A percentile compares a stretch with the other conserved stretches of the same genome.
phyloP scores from a whole-genome alignment of 2,888 invertebrate genomes.

The Diarsia dahlii region DNA sequence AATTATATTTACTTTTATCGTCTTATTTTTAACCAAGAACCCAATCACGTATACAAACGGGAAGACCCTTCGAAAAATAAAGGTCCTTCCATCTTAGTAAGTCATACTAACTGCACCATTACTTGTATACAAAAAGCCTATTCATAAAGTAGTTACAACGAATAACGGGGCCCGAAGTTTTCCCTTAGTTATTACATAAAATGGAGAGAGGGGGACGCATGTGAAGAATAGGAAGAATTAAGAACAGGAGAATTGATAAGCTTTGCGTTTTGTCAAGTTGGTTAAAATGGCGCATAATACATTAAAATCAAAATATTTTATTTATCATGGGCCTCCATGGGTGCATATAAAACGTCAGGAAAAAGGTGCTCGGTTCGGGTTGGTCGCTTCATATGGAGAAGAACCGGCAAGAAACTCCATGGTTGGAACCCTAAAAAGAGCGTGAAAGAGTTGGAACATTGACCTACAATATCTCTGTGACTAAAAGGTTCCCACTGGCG shows the following conservation, averaged over 20 bases:
- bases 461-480: no score
- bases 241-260: slow-evolving; percentile 1
- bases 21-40: slow-evolving; percentile 13
- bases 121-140: slow-evolving; percentile 51
- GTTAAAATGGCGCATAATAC: slow-evolving; percentile 6
- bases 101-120: slow-evolving; percentile 62
- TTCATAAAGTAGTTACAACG: slow-evolving; percentile 51
- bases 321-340: no score
- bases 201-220: slow-evolving; percentile 2
- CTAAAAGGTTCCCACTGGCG: no score
- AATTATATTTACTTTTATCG: neutral
- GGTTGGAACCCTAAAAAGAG: no score
- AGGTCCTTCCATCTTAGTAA: slow-evolving; percentile 53
- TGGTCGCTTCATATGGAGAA: no score
- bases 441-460: no score
- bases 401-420: no score
- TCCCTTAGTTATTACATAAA: slow-evolving; percentile 38
- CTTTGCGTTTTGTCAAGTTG: neutral
- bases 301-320: no score
- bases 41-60: neutral
- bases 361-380: no score
- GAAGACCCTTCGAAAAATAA: slow-evolving; percentile 28
- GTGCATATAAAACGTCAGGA: no score
- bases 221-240: neutral
- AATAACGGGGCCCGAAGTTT: slow-evolving; percentile 54